A percentile compares a stretch with the other conserved stretches of the same genome.
Conservation (phyloP, 2,113 vertebrate genomes). For the Dermatemys mawii region DNA sequence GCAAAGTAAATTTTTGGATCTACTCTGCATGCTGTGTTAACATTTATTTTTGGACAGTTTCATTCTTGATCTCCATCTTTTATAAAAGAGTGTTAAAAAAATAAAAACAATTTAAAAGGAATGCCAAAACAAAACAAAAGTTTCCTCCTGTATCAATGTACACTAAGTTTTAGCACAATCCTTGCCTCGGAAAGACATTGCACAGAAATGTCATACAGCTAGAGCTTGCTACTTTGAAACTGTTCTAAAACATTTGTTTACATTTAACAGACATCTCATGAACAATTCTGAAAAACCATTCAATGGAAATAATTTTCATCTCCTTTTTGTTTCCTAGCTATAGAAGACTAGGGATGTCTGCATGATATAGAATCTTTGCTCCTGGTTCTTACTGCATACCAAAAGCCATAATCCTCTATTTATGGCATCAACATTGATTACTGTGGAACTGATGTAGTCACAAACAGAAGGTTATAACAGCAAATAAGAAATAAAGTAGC, state of each 20-base stretch:
- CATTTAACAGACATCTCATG: background rate
- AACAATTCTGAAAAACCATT: background rate
- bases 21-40: background rate
- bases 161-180: fast-evolving
- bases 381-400: conserved; percentile 25
- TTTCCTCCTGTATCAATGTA: background rate
- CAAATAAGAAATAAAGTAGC: background rate
- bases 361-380: background rate
- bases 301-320: background rate
- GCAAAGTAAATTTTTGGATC: background rate
- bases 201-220: fast-evolving
- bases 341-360: background rate
- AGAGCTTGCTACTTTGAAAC: background rate
- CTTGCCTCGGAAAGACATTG: background rate
- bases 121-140: background rate
- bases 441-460: background rate
- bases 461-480: background rate
- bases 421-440: conserved; percentile 18
- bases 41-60: background rate
- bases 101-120: background rate
- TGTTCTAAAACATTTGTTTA: background rate
- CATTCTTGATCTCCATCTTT: background rate
- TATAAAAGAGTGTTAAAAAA: background rate
- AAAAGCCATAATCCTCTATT: conserved; percentile 36
- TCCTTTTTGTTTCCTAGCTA: background rate